phyloP scores from a whole-genome alignment of 2,888 invertebrate genomes.

The Ecdyonurus torrentis region DNA sequence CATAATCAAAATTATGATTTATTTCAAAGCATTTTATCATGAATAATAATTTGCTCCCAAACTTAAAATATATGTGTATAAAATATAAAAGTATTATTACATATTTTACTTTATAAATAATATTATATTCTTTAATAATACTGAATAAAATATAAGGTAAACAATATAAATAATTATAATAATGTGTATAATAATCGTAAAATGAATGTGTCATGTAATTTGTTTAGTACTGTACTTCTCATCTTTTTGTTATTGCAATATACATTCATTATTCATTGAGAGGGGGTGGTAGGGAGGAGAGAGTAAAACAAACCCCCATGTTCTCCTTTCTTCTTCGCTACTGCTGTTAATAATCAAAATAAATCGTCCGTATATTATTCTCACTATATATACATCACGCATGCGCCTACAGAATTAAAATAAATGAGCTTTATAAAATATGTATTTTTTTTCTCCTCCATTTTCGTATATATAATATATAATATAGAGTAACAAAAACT shows the following conservation, averaged over 20 bases:
- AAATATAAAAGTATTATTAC: too few species aligned
- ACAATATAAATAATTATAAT: too few species aligned
- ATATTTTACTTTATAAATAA: too few species aligned
- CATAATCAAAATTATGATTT: too few species aligned
- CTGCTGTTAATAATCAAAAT: slow-evolving; percentile 15
- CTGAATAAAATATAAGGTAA: too few species aligned
- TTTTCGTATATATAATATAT: too few species aligned
- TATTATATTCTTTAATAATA: too few species aligned
- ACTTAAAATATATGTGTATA: too few species aligned
- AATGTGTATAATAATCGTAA: background rate
- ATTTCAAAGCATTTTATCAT: too few species aligned
- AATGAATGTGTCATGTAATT: background rate
- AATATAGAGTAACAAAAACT: background rate
- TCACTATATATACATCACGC: background rate
- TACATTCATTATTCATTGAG: slow-evolving; percentile 17
- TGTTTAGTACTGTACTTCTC: background rate
- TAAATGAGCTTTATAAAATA: background rate
- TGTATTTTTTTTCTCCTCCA: background rate
- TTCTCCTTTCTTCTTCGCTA: background rate
- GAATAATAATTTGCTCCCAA: too few species aligned
- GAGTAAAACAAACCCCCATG: background rate
- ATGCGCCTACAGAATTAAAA: background rate
- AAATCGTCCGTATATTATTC: slow-evolving; percentile 13
- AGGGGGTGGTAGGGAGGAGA: slow-evolving; percentile 10
- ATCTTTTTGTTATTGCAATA: slow-evolving; percentile 16